Percentiles rank a stretch among this genome's conserved stretches.
phyloP scores from a whole-genome alignment of 2,113 vertebrate species.

The Colinus virginianus region DNA sequence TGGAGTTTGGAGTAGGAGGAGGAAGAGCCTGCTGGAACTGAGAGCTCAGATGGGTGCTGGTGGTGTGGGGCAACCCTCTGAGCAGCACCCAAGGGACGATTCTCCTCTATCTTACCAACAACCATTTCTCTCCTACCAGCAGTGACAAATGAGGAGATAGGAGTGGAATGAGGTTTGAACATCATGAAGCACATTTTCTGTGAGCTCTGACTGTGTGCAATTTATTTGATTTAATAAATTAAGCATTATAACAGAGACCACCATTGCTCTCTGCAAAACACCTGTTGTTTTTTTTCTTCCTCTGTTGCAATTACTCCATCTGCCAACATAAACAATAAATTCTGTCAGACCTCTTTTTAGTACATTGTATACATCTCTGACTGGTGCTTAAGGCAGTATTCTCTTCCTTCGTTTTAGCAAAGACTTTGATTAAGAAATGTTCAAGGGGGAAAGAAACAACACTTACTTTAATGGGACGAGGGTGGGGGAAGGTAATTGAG shows the following conservation, averaged over 20 bases:
- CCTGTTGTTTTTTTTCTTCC: conserved; percentile 4
- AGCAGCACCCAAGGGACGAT: neutral
- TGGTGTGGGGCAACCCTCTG: neutral
- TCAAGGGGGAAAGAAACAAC: neutral
- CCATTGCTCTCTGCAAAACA: neutral
- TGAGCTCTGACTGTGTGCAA: neutral
- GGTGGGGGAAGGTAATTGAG: neutral
- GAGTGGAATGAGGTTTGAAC: neutral
- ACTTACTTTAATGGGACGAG: neutral
- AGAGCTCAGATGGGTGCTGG: neutral
- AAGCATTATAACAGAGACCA: neutral
- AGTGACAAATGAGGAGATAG: neutral
- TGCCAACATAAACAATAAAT: conserved; percentile 43
- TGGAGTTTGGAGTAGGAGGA: neutral
- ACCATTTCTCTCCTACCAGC: neutral
- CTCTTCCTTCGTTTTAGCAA: neutral
- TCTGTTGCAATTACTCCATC: conserved; percentile 20
- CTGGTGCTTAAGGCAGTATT: neutral
- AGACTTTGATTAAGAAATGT: conserved; percentile 12
- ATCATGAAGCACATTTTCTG: neutral
- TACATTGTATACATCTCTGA: neutral
- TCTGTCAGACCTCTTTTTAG: conserved; percentile 26
- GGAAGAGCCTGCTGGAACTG: neutral
- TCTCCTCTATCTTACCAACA: neutral
- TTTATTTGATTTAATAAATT: conserved; percentile 30